Conservation (phyloP, 2,797 vertebrate genomes). For the Sphenodon punctatus region DNA sequence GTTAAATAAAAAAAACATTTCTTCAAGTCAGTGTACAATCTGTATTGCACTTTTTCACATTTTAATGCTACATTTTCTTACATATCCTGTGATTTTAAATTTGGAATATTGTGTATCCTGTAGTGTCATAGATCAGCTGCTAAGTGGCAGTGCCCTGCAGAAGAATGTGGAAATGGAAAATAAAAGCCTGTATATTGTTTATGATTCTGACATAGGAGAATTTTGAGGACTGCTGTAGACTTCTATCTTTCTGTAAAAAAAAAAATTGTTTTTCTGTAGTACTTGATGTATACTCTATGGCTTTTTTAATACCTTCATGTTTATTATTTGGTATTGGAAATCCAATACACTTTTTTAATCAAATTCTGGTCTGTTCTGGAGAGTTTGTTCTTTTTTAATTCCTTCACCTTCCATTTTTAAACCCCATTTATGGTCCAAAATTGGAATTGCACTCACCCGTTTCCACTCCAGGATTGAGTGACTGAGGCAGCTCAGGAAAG, state of each 20-base stretch:
- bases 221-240: slow-evolving; percentile 68
- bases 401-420: background rate
- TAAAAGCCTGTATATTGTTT: slow-evolving; percentile 60
- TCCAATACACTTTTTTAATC: slow-evolving; percentile 84
- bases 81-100: slow-evolving; percentile 91
- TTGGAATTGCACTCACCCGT: background rate
- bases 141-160: slow-evolving; percentile 79
- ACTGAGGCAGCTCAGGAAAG: background rate
- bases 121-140: slow-evolving; percentile 85
- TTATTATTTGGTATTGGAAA: slow-evolving; percentile 85
- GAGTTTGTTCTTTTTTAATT: slow-evolving; percentile 58
- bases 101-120: slow-evolving; percentile 88
- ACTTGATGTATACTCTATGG: slow-evolving; percentile 81
- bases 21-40: slow-evolving; percentile 83
- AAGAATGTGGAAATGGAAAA: slow-evolving; percentile 9
- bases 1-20: slow-evolving; percentile 75
- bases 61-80: slow-evolving; percentile 91
- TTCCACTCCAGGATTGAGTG: background rate
- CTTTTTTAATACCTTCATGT: slow-evolving; percentile 82
- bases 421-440: background rate
- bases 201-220: slow-evolving; percentile 60
- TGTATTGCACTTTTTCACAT: slow-evolving; percentile 95
- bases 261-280: slow-evolving; percentile 79
- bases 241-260: slow-evolving; percentile 73
- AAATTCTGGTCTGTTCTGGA: slow-evolving; percentile 63